phyloP scores from a whole-genome alignment of 2,797 vertebrate species.

The Ctenochaetus hawaiiensis region DNA sequence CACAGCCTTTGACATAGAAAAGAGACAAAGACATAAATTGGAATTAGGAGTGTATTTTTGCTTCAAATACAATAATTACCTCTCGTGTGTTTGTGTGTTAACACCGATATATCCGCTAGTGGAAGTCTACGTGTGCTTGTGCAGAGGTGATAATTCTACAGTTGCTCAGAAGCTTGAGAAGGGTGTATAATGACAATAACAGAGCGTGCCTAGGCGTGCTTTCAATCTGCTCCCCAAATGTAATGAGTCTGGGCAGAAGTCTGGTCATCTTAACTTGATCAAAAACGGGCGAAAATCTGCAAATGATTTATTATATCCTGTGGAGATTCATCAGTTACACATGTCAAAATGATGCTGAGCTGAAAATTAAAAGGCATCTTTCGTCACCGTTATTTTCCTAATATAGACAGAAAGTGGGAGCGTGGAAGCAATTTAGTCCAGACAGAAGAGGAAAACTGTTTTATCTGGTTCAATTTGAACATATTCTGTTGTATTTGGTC shows the following conservation, averaged over 20 bases:
- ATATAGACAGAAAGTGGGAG: conserved; percentile 62
- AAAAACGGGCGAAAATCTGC: conserved; percentile 77
- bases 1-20: conserved; percentile 5
- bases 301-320: conserved; percentile 83
- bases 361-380: conserved; percentile 81
- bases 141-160: conserved; percentile 84
- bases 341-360: conserved; percentile 81
- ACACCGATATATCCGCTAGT: conserved; percentile 29
- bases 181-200: conserved; percentile 78
- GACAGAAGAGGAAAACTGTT: conserved; percentile 25
- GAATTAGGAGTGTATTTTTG: conserved; percentile 9
- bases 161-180: conserved; percentile 67
- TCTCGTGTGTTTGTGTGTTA: conserved; percentile 43
- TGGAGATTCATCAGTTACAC: conserved; percentile 81
- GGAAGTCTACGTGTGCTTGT: conserved; percentile 33
- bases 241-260: conserved; percentile 71
- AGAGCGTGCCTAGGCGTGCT: conserved; percentile 79
- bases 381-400: conserved; percentile 70
- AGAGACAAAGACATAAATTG: conserved; percentile 24
- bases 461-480: conserved; percentile 26
- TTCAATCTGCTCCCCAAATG: conserved; percentile 78
- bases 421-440: conserved; percentile 44
- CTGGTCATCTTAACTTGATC: conserved; percentile 75
- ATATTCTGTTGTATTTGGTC: conserved; percentile 38
- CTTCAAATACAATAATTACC: conserved; percentile 43